Base-by-base conservation (phyloP, 2,797 vertebrate genomes). In the Megaceryle alcyon region DNA sequence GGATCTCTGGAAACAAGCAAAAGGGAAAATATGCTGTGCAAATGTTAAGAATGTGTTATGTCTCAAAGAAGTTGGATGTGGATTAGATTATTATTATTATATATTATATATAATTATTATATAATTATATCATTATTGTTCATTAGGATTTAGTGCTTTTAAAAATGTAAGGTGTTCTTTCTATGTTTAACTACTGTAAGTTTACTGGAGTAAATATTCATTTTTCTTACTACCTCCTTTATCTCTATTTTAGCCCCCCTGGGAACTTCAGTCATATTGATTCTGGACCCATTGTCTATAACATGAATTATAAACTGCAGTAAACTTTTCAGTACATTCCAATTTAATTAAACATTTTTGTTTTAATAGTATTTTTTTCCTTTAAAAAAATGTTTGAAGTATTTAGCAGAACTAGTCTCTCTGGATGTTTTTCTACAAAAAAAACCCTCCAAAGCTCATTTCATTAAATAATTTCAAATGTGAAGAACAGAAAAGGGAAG, bases 331-430 rank as follows among this genome's bases (percentile, higher is more conserved):
- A 51, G 92, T 96, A 80, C 49, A 69, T 85, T 95, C 73, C 94
- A 96, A 97, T 94, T 94, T 93, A 96, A 97, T 96, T 95, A 88
- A 92, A 93, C 46, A 41, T 66, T 93, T 97, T 66, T 14, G 60
- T 56, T 96, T 94, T 85, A 90, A 77, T 76, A 73, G 80, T 78
- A 41, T 84, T 64, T 39, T 70, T 76, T 54, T 94, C 95, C 2
- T 39, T 78, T 85, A 56, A 35, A 46, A 94, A 86, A 87, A 57
- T 43, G 29, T 93, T 90, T 76, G 17, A 91, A 51, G 49, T 70
- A 46, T 68, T 31, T 73, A 75, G 92, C 20, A 73, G 70, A 97
- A 57, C 37, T 88, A 69, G 35, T 78, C n/a, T 90, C 43, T 19
- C 16, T 41, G 49, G 48, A 72, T 51, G 13, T 28, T 92, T 66